Base-by-base conservation (phyloP, 2,113 vertebrate genomes). In the Eptatretus burgeri region DNA sequence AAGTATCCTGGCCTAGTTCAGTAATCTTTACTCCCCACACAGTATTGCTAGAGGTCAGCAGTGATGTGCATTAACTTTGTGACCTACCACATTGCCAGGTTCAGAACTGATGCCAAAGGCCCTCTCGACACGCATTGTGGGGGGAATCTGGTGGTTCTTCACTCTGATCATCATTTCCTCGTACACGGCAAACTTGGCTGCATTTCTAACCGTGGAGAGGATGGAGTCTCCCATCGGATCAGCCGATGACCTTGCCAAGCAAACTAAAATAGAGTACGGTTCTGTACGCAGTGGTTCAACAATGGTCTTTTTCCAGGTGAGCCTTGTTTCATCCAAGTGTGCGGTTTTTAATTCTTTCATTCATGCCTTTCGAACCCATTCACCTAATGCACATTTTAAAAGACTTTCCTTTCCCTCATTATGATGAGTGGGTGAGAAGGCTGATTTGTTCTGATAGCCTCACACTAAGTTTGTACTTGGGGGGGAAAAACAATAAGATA, bases 101-200 rank as follows among this genome's bases (percentile, higher is more conserved):
- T 95, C 91, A 1, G 91, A 98, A 68, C 73, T 98, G 75, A 96
- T 98, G 91, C 91, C 91, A 72, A 96, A 94, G 74, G 91, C 91
- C 10, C 78, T 98, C 66, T 98, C 91, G 1, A 98, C 93, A 2
- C 79, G 93, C 68, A 98, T 98, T 76, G 94, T 98, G 1, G 93
- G 93, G 5, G 89, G 88, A 51, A 98, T 98, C 74, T 98, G 93
- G 93, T 98, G 93, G 91, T 98, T 98, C 76, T 98, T 98, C 78
- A 98, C 93, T 1, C 82, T 98, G 14, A 94, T 98, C 73, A 93
- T 98, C 73, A 93, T 98, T 74, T 96, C 91, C 11, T 98, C 91
- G 67, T 98, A 98, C 71, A 96, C 93, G 9, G 89, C 93, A 63
- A 98, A 98, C 75, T 74, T 98, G 17, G 89, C 93, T 0, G 93